Conservation (phyloP, 2,113 vertebrate species). For the Laterallus jamaicensis region DNA sequence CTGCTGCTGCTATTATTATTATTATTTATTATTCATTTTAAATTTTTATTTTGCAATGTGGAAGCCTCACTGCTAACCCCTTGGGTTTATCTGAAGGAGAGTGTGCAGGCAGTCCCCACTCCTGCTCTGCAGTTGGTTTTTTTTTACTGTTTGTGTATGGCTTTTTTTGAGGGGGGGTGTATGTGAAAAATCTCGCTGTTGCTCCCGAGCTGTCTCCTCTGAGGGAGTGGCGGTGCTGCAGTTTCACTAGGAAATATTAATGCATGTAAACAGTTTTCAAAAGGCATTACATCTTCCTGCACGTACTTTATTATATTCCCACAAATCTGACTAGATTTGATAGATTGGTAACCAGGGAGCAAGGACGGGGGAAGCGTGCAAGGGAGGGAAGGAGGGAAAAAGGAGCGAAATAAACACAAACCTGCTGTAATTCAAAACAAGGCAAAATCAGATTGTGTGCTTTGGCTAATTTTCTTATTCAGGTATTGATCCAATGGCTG, state of each 20-base stretch:
- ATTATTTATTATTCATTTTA: background rate
- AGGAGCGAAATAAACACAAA: slow-evolving; percentile 22
- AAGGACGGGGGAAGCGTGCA: background rate
- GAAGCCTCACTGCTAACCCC: background rate
- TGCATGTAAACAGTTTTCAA: slow-evolving; percentile 65
- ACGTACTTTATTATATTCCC: slow-evolving; percentile 63
- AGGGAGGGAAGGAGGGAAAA: background rate
- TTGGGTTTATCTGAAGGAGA: background rate
- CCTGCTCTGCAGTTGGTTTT: background rate
- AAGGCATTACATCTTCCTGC: slow-evolving; percentile 62
- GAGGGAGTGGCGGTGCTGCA: slow-evolving; percentile 19
- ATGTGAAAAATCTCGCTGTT: background rate
- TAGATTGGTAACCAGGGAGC: slow-evolving; percentile 58
- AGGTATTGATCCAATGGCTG: slow-evolving; percentile 77
- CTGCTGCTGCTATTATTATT: background rate
- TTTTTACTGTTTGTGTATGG: background rate
- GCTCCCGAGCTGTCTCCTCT: background rate
- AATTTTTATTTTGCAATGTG: background rate
- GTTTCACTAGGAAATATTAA: slow-evolving; percentile 64
- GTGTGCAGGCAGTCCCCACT: background rate
- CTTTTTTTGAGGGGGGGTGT: background rate
- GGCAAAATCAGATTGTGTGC: slow-evolving; percentile 74
- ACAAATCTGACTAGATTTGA: slow-evolving; percentile 69
- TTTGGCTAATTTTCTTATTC: slow-evolving; percentile 81
- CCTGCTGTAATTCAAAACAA: slow-evolving; percentile 73